Percentiles rank a stretch among this genome's conserved stretches.
Evolutionary conservation across 2,113 vertebrate genomes (phyloP).

Genomic region (Hippolais icterina): DNA sequence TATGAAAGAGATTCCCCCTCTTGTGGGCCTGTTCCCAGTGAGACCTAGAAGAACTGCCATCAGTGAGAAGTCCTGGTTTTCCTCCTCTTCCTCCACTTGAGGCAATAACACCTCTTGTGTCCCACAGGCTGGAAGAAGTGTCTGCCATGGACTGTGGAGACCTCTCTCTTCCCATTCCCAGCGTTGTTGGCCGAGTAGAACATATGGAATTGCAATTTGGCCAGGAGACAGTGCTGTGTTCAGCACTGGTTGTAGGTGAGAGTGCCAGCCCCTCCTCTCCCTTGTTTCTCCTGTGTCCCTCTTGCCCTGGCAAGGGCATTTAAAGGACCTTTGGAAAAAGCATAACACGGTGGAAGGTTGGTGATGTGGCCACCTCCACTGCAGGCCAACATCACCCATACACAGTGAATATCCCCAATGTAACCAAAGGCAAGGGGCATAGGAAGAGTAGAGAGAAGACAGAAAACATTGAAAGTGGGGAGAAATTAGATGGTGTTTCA

Average conservation of each 20-base stretch:
- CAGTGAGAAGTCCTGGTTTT: neutral
- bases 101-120: slow-evolving; percentile 43
- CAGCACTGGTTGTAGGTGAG: slow-evolving; percentile 87
- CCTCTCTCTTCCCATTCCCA: slow-evolving; percentile 10
- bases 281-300: neutral
- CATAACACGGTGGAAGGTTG: neutral
- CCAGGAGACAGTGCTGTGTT: slow-evolving; percentile 79
- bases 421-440: neutral
- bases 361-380: neutral
- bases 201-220: slow-evolving; percentile 84
- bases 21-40: neutral
- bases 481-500: neutral
- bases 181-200: slow-evolving; percentile 68
- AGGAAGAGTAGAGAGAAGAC: neutral
- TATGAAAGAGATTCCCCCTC: neutral
- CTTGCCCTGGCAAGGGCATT: neutral
- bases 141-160: slow-evolving; percentile 46
- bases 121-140: slow-evolving; percentile 69
- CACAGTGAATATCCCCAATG: neutral
- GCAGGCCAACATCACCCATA: neutral
- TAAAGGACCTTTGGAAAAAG: neutral
- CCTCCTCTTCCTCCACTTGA: neutral
- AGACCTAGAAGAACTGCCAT: neutral
- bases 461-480: neutral
- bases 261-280: neutral